Conservation (phyloP, 2,888 invertebrate genomes). For the Leucophora obtusa region DNA sequence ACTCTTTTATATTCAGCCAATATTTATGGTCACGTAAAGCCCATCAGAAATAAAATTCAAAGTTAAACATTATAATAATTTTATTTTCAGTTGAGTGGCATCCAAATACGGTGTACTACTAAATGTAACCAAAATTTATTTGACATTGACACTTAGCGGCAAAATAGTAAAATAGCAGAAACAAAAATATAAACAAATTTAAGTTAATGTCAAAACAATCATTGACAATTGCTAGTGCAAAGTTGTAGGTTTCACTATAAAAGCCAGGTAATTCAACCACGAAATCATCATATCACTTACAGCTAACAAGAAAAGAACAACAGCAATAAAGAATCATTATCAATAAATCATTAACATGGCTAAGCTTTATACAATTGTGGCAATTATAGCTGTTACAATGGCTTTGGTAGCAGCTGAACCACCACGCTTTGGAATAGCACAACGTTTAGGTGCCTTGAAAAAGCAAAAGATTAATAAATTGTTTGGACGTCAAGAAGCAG, state of each 20-base stretch:
- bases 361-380: constrained; percentile 61
- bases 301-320: constrained; percentile 44
- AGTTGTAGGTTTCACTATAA: constrained; percentile 36
- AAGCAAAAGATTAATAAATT: constrained; percentile 47
- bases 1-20: not conserved
- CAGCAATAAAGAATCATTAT: constrained; percentile 2
- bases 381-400: constrained; percentile 67
- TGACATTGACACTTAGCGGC: constrained; percentile 56
- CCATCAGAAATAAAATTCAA: constrained; percentile 50
- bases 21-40: constrained; percentile 53
- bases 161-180: constrained; percentile 33
- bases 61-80: constrained; percentile 44
- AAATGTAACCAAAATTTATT: constrained; percentile 58
- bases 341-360: constrained; percentile 68
- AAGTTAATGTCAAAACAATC: constrained; percentile 56
- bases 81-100: constrained; percentile 34
- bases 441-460: constrained; percentile 34
- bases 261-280: constrained; percentile 40
- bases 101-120: constrained; percentile 44
- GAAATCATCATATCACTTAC: constrained; percentile 50
- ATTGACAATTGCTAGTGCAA: constrained; percentile 21
- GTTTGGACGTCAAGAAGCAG: constrained; percentile 70
- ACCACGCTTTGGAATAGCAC: constrained; percentile 63
- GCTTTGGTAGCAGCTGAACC: constrained; percentile 66
- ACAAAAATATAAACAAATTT: constrained; percentile 12